Conservation (phyloP, 2,797 vertebrate species). For the Xiphophorus birchmanni region DNA sequence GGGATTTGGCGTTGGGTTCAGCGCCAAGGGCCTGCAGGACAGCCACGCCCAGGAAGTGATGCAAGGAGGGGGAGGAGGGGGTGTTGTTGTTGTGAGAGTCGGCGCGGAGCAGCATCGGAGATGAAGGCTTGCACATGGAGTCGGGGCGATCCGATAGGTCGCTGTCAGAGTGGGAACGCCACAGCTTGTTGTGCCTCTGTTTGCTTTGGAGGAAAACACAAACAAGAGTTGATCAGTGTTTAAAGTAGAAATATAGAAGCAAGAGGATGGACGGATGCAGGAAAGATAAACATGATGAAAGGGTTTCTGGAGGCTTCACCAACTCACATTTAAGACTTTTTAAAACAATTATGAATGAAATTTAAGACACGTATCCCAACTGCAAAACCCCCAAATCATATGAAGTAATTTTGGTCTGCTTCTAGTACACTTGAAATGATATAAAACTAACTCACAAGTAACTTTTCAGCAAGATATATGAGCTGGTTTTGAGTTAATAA, state of each 20-base stretch:
- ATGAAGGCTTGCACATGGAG: constrained; percentile 70
- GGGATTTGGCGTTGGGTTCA: background rate
- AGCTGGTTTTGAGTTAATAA: too few relatives aligned
- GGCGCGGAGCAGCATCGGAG: constrained; percentile 63
- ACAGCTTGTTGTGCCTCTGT: constrained; percentile 96
- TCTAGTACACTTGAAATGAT: too few relatives aligned
- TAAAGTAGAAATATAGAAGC: background rate
- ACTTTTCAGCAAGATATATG: too few relatives aligned
- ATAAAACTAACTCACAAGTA: too few relatives aligned
- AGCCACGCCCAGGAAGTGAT: constrained; percentile 86
- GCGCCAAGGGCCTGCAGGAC: constrained; percentile 80
- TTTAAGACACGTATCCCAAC: too few relatives aligned
- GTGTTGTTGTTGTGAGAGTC: constrained; percentile 77
- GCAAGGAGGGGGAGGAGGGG: constrained; percentile 81
- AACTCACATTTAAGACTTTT: too few relatives aligned
- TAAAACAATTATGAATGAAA: too few relatives aligned
- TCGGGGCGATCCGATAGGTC: constrained; percentile 91
- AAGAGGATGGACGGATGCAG: background rate
- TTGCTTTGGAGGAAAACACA: constrained; percentile 81
- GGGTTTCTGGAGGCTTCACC: too few relatives aligned
- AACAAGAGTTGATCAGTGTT: background rate
- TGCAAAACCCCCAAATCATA: too few relatives aligned
- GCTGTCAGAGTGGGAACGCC: constrained; percentile 95
- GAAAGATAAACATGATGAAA: background rate
- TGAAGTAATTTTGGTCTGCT: too few relatives aligned